These are phyloP conservation scores for Araneus ventricosus DNA, from an alignment of 1,140 invertebrate species.

Conservation along the genomic window DNA sequence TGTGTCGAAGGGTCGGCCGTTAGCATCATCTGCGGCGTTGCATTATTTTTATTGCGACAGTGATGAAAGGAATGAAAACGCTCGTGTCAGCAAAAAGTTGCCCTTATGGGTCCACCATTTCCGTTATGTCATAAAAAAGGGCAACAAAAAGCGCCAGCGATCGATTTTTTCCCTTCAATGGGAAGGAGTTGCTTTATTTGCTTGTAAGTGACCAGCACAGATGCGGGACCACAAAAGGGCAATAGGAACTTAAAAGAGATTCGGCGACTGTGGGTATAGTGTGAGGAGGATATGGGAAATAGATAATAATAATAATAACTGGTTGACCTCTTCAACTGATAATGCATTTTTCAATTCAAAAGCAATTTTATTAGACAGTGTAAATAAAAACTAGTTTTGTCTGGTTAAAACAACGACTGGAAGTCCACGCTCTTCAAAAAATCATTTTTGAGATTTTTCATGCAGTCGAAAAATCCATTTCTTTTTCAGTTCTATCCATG, in stretches of 20 bases:
- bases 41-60: constrained; percentile 47
- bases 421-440: too few species aligned
- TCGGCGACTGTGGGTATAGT: not conserved
- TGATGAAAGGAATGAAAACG: constrained; percentile 19
- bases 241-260: not conserved
- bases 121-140: constrained; percentile 48
- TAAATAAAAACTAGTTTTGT: too few species aligned
- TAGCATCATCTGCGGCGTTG: not conserved
- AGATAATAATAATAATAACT: not conserved
- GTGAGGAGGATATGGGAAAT: not conserved
- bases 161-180: constrained; percentile 23
- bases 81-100: constrained; percentile 39
- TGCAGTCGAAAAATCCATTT: too few species aligned
- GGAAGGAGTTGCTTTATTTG: constrained; percentile 7
- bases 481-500: too few species aligned
- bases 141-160: constrained; percentile 7
- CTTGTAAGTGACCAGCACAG: constrained; percentile 25
- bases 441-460: too few species aligned
- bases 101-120: constrained; percentile 45
- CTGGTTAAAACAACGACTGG: too few species aligned
- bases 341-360: too few species aligned
- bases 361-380: too few species aligned
- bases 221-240: not conserved
- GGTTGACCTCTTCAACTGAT: too few species aligned
- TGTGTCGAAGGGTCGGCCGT: not conserved